Evolutionary conservation across 2,797 vertebrate species (phyloP).

Genomic region (Brachyalestes nurse): DNA sequence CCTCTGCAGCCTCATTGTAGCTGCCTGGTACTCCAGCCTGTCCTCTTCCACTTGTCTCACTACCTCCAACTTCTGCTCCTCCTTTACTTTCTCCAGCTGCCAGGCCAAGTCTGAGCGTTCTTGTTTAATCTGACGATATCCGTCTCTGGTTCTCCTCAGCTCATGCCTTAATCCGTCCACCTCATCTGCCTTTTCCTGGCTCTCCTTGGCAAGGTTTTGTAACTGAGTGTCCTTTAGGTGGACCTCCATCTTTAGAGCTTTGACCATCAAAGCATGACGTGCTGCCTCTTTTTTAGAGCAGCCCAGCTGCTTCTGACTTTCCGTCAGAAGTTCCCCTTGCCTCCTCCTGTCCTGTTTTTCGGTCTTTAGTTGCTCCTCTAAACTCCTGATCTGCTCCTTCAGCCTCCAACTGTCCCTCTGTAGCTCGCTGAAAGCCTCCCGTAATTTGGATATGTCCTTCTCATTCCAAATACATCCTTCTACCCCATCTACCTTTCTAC

Average conservation of each 20-base stretch:
- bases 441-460: conserved; percentile 59
- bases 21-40: conserved; percentile 32
- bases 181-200: conserved; percentile 55
- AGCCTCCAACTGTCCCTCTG: conserved; percentile 50
- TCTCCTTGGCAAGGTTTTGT: conserved; percentile 56
- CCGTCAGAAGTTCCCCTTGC: conserved; percentile 62
- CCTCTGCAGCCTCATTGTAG: conserved; percentile 54
- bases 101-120: conserved; percentile 63
- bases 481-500: conserved; percentile 36
- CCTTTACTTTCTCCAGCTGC: conserved; percentile 54
- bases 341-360: conserved; percentile 57
- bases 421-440: conserved; percentile 54
- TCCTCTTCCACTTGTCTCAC: conserved; percentile 46
- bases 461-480: conserved; percentile 64
- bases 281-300: conserved; percentile 45
- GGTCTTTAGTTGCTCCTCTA: conserved; percentile 62
- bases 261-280: conserved; percentile 38
- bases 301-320: conserved; percentile 57
- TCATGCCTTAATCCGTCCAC: conserved; percentile 54
- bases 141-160: conserved; percentile 59
- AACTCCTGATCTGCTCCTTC: conserved; percentile 58
- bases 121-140: conserved; percentile 54
- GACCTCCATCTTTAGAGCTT: conserved; percentile 43
- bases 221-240: conserved; percentile 49
- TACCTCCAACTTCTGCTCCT: conserved; percentile 50